Conservation (phyloP, 2,888 invertebrate genomes). For the Carabus problematicus region DNA sequence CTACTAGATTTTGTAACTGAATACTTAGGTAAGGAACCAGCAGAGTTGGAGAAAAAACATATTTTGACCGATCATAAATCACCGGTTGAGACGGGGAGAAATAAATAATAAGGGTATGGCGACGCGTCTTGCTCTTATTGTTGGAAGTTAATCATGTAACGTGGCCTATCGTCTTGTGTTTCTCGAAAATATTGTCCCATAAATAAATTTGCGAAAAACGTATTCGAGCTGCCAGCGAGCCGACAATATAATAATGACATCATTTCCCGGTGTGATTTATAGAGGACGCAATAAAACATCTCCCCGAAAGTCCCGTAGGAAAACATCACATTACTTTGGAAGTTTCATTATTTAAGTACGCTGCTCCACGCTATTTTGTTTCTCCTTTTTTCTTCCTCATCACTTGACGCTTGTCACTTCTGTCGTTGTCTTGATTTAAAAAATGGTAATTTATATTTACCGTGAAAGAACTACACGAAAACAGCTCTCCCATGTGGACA, state of each 20-base stretch:
- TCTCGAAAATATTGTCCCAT: conserved; percentile 55
- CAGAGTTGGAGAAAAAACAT: no score
- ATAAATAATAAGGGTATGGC: conserved; percentile 26
- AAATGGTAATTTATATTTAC: conserved; percentile 39
- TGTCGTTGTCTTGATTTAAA: conserved; percentile 31
- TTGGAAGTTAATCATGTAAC: conserved; percentile 50
- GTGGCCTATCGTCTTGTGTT: conserved; percentile 38
- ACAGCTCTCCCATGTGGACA: no score
- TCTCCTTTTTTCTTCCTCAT: conserved; percentile 22
- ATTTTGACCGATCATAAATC: conserved; percentile 23
- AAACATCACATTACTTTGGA: conserved; percentile 40
- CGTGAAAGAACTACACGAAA: conserved; percentile 24
- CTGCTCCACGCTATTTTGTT: neutral
- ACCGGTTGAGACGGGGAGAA: neutral
- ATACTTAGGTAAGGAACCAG: no score
- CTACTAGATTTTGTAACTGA: no score
- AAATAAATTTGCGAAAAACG: conserved; percentile 57
- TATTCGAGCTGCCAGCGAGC: conserved; percentile 52
- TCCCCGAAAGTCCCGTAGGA: conserved; percentile 35
- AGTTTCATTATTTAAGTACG: conserved; percentile 43
- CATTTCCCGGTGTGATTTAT: conserved; percentile 58
- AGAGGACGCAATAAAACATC: conserved; percentile 43
- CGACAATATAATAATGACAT: conserved; percentile 58
- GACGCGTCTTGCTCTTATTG: conserved; percentile 47
- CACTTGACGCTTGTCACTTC: conserved; percentile 39